A percentile compares a stretch with the other conserved stretches of the same genome.
phyloP scores from a whole-genome alignment of 2,797 vertebrate genomes.

The Halcyon chelicuti region DNA sequence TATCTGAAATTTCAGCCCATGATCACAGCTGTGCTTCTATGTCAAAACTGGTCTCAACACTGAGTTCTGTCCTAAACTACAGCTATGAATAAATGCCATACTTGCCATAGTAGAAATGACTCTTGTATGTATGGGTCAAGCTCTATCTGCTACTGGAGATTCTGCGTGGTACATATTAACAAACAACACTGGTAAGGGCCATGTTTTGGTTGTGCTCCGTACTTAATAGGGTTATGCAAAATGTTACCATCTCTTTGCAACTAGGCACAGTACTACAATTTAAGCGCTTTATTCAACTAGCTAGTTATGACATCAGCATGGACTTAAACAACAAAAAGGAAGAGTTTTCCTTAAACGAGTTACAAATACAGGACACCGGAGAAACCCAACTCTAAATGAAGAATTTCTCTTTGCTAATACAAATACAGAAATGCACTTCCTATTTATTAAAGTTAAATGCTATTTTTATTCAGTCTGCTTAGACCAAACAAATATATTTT shows the following conservation, averaged over 20 bases:
- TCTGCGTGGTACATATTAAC: neutral
- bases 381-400: neutral
- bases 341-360: neutral
- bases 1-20: neutral
- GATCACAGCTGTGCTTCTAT: neutral
- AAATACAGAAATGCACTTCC: neutral
- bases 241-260: neutral
- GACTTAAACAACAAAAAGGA: neutral
- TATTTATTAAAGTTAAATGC: neutral
- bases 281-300: neutral
- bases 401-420: neutral
- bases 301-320: neutral
- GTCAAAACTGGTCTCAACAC: neutral
- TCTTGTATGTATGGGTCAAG: neutral
- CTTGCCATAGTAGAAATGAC: neutral
- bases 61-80: neutral
- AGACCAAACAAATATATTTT: neutral
- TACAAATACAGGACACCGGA: neutral
- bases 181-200: neutral
- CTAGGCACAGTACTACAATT: neutral
- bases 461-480: neutral
- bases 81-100: neutral
- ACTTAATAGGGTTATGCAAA: neutral
- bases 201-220: neutral
- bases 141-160: neutral